Percentiles rank a stretch among this genome's conserved stretches.
phyloP scores from a whole-genome alignment of 1,140 invertebrate genomes.

The Ylistrum balloti region DNA sequence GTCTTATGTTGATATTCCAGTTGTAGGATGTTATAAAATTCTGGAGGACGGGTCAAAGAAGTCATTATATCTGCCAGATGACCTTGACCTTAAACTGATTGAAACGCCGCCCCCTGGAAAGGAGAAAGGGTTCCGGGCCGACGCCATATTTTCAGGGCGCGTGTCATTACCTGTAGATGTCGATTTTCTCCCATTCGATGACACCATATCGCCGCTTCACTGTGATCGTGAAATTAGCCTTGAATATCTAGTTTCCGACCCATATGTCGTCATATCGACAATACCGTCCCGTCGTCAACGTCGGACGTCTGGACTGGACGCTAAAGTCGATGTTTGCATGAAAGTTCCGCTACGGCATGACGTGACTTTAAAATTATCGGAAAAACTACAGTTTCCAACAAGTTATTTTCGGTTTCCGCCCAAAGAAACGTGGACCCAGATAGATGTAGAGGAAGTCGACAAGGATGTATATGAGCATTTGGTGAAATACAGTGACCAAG shows the following conservation, averaged over 20 bases:
- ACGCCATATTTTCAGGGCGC: slow-evolving; percentile 45
- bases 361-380: slow-evolving; percentile 47
- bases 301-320: slow-evolving; percentile 52
- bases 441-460: slow-evolving; percentile 52
- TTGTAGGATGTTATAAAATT: slow-evolving; percentile 46
- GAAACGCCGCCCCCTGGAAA: slow-evolving; percentile 48
- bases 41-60: slow-evolving; percentile 29
- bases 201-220: not conserved
- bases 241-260: slow-evolving; percentile 57
- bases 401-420: slow-evolving; percentile 59
- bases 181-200: slow-evolving; percentile 47
- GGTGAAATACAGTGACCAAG: slow-evolving; percentile 55
- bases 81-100: slow-evolving; percentile 43
- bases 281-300: slow-evolving; percentile 44
- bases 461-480: slow-evolving; percentile 53
- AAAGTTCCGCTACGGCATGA: slow-evolving; percentile 56
- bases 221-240: slow-evolving; percentile 46
- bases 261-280: slow-evolving; percentile 52
- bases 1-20: slow-evolving; percentile 41
- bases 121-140: slow-evolving; percentile 53
- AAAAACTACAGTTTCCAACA: slow-evolving; percentile 56
- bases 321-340: slow-evolving; percentile 58
- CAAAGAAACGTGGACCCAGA: slow-evolving; percentile 47
- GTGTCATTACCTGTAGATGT: slow-evolving; percentile 46
- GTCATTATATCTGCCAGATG: slow-evolving; percentile 41